Evolutionary conservation across 2,113 vertebrate genomes (phyloP).

Genomic region (Eclectus roratus): DNA sequence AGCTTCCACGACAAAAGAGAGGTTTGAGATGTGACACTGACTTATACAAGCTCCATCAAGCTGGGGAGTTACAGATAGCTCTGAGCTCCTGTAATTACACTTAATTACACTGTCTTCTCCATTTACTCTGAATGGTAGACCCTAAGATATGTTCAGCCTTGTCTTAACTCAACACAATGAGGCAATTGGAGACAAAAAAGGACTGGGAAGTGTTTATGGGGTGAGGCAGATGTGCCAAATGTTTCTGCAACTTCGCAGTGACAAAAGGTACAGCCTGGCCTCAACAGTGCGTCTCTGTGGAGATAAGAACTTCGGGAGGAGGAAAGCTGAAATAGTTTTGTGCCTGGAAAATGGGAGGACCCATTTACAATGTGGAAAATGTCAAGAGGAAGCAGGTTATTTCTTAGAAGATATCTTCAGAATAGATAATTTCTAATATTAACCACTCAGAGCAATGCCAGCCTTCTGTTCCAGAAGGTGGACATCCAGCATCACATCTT

Average conservation of each 20-base stretch:
- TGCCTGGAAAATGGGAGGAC: neutral
- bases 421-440: neutral
- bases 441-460: neutral
- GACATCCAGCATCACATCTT: neutral
- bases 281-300: accelerated
- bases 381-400: neutral
- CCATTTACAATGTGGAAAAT: neutral
- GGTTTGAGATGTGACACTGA: neutral
- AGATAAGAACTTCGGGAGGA: accelerated
- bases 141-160: neutral
- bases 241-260: neutral
- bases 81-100: neutral
- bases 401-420: neutral
- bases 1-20: neutral
- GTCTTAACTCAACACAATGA: neutral
- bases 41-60: neutral
- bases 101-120: neutral
- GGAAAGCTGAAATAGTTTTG: neutral
- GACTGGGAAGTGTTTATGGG: neutral
- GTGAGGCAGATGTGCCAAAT: neutral
- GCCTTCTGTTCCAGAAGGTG: neutral
- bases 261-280: neutral
- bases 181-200: neutral
- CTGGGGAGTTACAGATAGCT: neutral
- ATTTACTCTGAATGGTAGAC: neutral